Conservation (phyloP, 2,797 vertebrate genomes). For the Chrysocyon brachyurus region DNA sequence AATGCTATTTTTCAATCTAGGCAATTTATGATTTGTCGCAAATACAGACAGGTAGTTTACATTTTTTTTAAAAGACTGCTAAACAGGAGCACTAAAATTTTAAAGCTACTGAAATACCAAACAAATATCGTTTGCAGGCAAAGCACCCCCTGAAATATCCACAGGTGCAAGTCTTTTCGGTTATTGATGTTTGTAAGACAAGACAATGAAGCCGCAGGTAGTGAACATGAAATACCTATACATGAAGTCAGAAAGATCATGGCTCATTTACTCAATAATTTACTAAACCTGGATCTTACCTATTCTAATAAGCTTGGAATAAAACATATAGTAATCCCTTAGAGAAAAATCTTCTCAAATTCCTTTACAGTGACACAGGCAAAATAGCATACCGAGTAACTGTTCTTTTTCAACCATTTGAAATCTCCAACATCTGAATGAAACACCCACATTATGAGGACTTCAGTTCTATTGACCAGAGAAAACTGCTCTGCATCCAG, state of each 20-base stretch:
- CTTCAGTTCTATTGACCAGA: neutral
- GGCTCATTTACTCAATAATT: constrained; percentile 5
- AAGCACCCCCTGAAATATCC: constrained; percentile 25
- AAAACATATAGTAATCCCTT: constrained; percentile 33
- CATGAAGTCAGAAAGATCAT: neutral
- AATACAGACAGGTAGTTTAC: constrained; percentile 78
- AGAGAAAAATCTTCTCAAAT: constrained; percentile 47
- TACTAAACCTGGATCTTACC: constrained; percentile 15
- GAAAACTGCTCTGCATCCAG: neutral
- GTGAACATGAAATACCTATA: constrained; percentile 38
- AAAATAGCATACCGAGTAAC: neutral
- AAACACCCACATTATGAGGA: neutral
- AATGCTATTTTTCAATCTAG: constrained; percentile 84
- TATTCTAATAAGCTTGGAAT: constrained; percentile 19
- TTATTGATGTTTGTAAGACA: constrained; percentile 50
- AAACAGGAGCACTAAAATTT: constrained; percentile 70
- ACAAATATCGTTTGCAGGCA: constrained; percentile 68
- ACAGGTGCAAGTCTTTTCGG: neutral
- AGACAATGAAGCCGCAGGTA: neutral
- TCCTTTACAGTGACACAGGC: neutral
- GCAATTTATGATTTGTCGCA: constrained; percentile 83
- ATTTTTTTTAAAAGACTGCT: constrained; percentile 82
- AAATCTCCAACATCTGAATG: neutral
- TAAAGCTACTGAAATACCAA: constrained; percentile 78
- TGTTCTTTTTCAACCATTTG: neutral